phyloP scores from a whole-genome alignment of 2,113 vertebrate species.

The Coregonus clupeaformis region DNA sequence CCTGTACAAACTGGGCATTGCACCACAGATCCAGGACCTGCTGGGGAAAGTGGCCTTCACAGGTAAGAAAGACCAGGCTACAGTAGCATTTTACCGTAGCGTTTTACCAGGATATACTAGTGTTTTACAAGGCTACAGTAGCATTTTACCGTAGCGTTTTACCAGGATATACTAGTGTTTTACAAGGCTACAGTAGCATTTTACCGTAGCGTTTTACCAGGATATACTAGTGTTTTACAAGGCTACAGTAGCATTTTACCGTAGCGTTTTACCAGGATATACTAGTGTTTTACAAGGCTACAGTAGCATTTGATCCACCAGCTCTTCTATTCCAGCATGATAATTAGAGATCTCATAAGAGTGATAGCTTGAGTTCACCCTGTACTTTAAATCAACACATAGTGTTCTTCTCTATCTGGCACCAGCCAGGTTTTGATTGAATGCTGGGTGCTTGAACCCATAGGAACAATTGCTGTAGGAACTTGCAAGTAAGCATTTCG shows the following conservation, averaged over 20 bases:
- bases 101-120: slow-evolving; percentile 3
- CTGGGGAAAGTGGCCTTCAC: slow-evolving; percentile 97
- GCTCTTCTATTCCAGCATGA: no score
- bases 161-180: neutral
- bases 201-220: slow-evolving; percentile 5
- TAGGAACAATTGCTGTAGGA: neutral
- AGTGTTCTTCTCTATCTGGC: no score
- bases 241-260: no score
- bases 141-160: neutral
- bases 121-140: neutral
- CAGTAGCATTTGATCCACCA: neutral
- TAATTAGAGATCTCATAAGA: no score
- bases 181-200: neutral
- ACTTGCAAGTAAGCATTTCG: no score
- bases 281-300: neutral
- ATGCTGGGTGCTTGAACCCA: neutral
- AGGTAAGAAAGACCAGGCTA: slow-evolving; percentile 73
- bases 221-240: neutral
- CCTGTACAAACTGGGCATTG: slow-evolving; percentile 94
- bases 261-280: slow-evolving; percentile 4
- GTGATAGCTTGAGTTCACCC: neutral
- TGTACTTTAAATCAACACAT: neutral
- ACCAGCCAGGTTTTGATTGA: neutral
- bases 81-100: no score
- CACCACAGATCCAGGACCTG: slow-evolving; percentile 96